Percentiles rank a stretch among this genome's conserved stretches.
These are phyloP conservation scores for Perizoma affinitatum DNA, from an alignment of 2,888 invertebrate genomes.

Conservation along the genomic window DNA sequence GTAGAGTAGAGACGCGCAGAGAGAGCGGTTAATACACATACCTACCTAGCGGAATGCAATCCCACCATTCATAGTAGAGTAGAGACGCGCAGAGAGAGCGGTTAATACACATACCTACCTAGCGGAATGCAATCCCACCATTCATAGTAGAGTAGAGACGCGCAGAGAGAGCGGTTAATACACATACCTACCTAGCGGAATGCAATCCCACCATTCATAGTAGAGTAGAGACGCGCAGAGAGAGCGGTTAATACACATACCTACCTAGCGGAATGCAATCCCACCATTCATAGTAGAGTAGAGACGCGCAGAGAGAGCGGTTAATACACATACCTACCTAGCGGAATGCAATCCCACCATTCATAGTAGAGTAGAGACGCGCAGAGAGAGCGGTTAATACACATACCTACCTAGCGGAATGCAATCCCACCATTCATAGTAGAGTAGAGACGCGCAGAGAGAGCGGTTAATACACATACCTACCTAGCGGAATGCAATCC, in stretches of 20 bases:
- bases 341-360: neutral
- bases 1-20: neutral
- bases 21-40: too few relatives aligned
- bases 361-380: neutral
- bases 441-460: neutral
- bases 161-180: too few relatives aligned
- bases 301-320: neutral
- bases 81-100: neutral
- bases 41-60: too few relatives aligned
- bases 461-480: too few relatives aligned
- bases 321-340: too few relatives aligned
- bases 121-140: neutral
- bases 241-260: too few relatives aligned
- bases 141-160: neutral
- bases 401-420: too few relatives aligned
- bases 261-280: too few relatives aligned
- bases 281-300: neutral
- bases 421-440: neutral
- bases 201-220: neutral
- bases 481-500: too few relatives aligned
- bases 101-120: too few relatives aligned
- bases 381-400: too few relatives aligned
- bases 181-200: too few relatives aligned
- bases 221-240: neutral
- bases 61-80: neutral